Evolutionary conservation across 2,888 invertebrate species (phyloP).

Genomic region (Hypercompe scribonia): DNA sequence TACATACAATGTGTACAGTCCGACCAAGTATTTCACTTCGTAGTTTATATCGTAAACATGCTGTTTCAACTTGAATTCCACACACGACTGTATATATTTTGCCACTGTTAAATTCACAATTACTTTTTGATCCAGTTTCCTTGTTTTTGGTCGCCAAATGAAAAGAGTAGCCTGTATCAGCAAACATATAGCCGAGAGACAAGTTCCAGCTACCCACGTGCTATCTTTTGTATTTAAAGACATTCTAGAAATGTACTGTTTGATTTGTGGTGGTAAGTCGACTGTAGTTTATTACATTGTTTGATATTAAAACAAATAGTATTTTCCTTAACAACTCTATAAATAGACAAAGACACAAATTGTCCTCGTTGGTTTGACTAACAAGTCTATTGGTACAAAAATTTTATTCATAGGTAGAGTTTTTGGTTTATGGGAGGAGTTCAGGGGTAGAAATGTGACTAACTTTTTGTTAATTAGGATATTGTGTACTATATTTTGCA

Average conservation of each 20-base stretch:
- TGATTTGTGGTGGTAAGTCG: background rate
- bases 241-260: slow-evolving; percentile 6
- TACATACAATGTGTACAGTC: background rate
- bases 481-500: no score
- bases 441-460: background rate
- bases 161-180: slow-evolving; percentile 4
- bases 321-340: slow-evolving; percentile 14
- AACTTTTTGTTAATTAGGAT: background rate
- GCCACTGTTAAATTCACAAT: slow-evolving; percentile 14
- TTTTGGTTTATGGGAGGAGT: background rate
- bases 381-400: background rate
- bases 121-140: slow-evolving; percentile 12
- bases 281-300: slow-evolving; percentile 6
- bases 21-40: slow-evolving; percentile 3
- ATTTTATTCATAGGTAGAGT: no score
- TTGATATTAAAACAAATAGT: background rate
- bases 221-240: slow-evolving; percentile 3
- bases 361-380: background rate
- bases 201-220: slow-evolving; percentile 15
- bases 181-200: slow-evolving; percentile 3
- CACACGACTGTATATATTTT: slow-evolving; percentile 16
- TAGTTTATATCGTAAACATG: slow-evolving; percentile 3
- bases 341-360: slow-evolving; percentile 1
- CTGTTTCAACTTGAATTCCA: slow-evolving; percentile 16
- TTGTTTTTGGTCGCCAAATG: slow-evolving; percentile 1